phyloP scores from a whole-genome alignment of 1,140 invertebrate genomes.

The Centruroides vittatus region DNA sequence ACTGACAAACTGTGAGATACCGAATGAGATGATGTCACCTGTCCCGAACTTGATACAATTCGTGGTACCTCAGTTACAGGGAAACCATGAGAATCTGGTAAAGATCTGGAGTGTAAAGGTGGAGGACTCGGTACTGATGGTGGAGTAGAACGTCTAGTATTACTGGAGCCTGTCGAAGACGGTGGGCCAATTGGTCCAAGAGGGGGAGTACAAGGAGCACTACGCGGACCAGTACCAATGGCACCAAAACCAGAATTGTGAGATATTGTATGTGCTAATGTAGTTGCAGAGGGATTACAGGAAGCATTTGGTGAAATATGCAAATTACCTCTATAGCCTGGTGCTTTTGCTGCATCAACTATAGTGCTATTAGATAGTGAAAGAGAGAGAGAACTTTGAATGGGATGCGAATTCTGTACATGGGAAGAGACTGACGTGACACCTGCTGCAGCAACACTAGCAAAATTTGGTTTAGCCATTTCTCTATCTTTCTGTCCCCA shows the following conservation, averaged over 20 bases:
- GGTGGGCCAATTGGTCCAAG: slow-evolving; percentile 14
- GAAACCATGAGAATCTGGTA: slow-evolving; percentile 8
- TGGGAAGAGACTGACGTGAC: slow-evolving; percentile 14
- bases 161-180: neutral
- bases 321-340: slow-evolving; percentile 51
- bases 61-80: slow-evolving; percentile 7
- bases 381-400: slow-evolving; percentile 14
- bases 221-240: slow-evolving; percentile 19
- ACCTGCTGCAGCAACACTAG: slow-evolving; percentile 50
- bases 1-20: neutral
- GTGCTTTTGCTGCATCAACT: slow-evolving; percentile 63
- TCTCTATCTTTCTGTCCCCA: slow-evolving; percentile 47
- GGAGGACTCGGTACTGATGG: slow-evolving; percentile 10
- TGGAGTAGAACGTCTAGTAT: slow-evolving; percentile 5
- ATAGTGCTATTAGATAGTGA: slow-evolving; percentile 22
- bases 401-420: slow-evolving; percentile 19
- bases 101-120: slow-evolving; percentile 6
- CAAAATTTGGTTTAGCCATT: slow-evolving; percentile 52
- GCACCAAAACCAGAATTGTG: slow-evolving; percentile 13
- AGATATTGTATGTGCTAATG: slow-evolving; percentile 1
- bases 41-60: neutral
- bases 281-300: slow-evolving; percentile 17
- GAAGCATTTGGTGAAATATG: slow-evolving; percentile 42
- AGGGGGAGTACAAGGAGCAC: slow-evolving; percentile 21
- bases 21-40: neutral